Evolutionary conservation across 2,888 invertebrate species (phyloP), one percentile per base, ranked within the genome.

Genomic region (Limnephilus lunatus): DNA sequence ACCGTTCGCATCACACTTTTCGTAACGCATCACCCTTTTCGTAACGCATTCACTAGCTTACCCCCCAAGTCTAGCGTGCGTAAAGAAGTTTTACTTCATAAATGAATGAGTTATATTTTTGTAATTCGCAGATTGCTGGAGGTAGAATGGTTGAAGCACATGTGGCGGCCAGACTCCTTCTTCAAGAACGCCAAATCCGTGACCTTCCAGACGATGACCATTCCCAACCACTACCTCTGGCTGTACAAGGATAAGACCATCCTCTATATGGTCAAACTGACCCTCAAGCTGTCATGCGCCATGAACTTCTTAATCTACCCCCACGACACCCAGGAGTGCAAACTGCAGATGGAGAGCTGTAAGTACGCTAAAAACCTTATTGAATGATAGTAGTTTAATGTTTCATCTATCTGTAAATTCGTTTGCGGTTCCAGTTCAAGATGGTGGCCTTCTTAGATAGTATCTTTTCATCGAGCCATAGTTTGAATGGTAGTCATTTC

Each of bases 271-370:
- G 97, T 98, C 94, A 99, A 99, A 97, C 97, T 99, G 94, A 99
- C 99, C 0, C 95, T 99, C 93, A 98, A 98, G 94, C 95, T 99
- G 68, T 99, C 98, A 0, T 99, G 99, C 94, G 98, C 98, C 0
- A 99, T 99, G 99, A 98, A 99, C 95, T 98, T 99, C 95, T 97
- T 98, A 94, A 98, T 98, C 94, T 99, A 99, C 95, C 99, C 99
- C 0, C 99, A 99, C 94, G 99, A 99, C 94, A 98, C 98, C 0
- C 99, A 99, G 95, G 98, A 98, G 95, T 99, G 99, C 95, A 98
- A 98, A 95, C 96, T 99, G 93, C 98, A 99, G 96, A 98, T 99
- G 98, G 99, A 99, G 95, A 99, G 99, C 95, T 96, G 99, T 99
- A 95, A 98, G 99, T 97, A 82, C 32, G 19, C 14, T 32, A 19